Evolutionary conservation across 2,888 invertebrate genomes (phyloP).

Genomic region (Toxonevra muliebris): DNA sequence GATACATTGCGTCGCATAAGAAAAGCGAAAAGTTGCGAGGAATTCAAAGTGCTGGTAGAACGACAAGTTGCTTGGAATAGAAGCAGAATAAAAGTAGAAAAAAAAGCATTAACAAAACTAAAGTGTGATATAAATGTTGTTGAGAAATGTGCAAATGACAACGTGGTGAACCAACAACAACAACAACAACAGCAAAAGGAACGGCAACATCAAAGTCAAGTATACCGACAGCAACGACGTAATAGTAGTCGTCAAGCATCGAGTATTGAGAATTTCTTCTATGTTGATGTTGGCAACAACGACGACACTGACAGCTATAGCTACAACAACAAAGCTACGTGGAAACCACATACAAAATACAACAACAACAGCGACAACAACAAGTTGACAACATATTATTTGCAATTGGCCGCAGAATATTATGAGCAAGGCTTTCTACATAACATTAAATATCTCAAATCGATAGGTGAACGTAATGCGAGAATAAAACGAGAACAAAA

Average conservation of each 20-base stretch:
- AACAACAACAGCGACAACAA: constrained; percentile 23
- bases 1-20: constrained; percentile 55
- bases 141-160: background rate
- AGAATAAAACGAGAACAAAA: constrained; percentile 42
- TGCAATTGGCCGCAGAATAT: constrained; percentile 59
- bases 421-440: constrained; percentile 60
- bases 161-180: background rate
- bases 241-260: constrained; percentile 1
- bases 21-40: constrained; percentile 39
- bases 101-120: background rate
- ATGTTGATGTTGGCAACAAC: constrained; percentile 2
- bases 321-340: background rate
- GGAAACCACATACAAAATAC: constrained; percentile 6
- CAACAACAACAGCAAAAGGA: constrained; percentile 20
- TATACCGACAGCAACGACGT: constrained; percentile 11
- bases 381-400: constrained; percentile 41
- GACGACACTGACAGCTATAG: constrained; percentile 26
- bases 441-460: constrained; percentile 61
- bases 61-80: constrained; percentile 17
- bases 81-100: background rate
- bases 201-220: constrained; percentile 11
- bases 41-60: constrained; percentile 6
- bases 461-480: constrained; percentile 57
- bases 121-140: no score
- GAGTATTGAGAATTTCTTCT: background rate